phyloP scores from a whole-genome alignment of 2,888 invertebrate genomes.

The Drosophila demipolita region DNA sequence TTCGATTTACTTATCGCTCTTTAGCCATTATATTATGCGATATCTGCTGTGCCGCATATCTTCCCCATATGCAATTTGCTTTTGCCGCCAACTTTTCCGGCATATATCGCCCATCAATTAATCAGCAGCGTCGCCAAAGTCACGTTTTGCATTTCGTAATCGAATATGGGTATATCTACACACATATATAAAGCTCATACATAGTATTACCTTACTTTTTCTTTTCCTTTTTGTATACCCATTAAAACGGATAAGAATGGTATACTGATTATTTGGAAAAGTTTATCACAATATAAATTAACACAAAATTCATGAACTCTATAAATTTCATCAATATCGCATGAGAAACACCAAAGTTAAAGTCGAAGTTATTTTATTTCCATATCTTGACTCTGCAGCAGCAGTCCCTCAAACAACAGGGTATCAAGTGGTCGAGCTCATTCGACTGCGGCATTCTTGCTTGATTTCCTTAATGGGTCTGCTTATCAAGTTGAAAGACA shows the following conservation, averaged over 20 bases:
- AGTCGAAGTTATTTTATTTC: neutral
- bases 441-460: neutral
- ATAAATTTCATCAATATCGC: neutral
- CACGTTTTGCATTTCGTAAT: constrained; percentile 74
- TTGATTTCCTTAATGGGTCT: constrained; percentile 57
- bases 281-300: neutral
- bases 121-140: constrained; percentile 67
- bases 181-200: constrained; percentile 15
- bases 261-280: neutral
- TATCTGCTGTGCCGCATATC: constrained; percentile 19
- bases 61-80: constrained; percentile 8
- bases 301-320: neutral
- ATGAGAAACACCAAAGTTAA: rapidly evolving
- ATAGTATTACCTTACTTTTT: constrained; percentile 25
- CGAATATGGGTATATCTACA: constrained; percentile 32
- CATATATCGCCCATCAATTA: constrained; percentile 55
- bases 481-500: constrained; percentile 78
- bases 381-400: too few relatives aligned
- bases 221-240: constrained; percentile 12
- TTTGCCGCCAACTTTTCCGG: constrained; percentile 42
- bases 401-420: too few relatives aligned
- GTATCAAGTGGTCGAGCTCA: neutral
- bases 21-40: constrained; percentile 5
- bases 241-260: neutral
- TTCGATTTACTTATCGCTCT: constrained; percentile 7